Conservation (phyloP, 2,888 invertebrate species). For the Drosophila antonietae region DNA sequence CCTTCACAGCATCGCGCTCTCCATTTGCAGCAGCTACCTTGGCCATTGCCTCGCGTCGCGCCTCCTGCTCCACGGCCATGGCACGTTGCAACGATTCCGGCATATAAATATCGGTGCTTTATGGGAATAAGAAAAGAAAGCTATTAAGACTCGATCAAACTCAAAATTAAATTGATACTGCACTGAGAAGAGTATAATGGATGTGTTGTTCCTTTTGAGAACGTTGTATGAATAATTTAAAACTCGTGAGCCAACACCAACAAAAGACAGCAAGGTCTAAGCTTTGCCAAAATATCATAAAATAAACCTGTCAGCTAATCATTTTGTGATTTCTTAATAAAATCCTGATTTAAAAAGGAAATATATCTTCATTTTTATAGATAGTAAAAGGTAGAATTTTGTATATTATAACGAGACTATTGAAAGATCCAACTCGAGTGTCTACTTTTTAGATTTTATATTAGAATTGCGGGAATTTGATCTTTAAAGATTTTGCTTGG, state of each 20-base stretch:
- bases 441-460: background rate
- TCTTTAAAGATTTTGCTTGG: background rate
- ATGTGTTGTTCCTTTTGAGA: too few species aligned
- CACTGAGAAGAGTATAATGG: background rate
- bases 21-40: slow-evolving; percentile 69
- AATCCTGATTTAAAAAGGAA: background rate
- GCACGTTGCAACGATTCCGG: slow-evolving; percentile 66
- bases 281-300: background rate
- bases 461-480: background rate
- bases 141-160: background rate
- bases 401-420: background rate
- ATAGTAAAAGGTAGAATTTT: background rate
- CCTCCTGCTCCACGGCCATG: slow-evolving; percentile 72
- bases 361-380: background rate
- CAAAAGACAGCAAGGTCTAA: background rate
- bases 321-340: background rate
- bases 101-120: slow-evolving; percentile 66
- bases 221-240: background rate
- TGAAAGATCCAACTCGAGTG: background rate
- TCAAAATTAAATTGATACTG: background rate
- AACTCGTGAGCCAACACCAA: background rate
- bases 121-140: background rate
- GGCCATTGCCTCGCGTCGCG: slow-evolving; percentile 66
- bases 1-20: slow-evolving; percentile 64
- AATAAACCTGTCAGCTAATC: background rate